A percentile compares a stretch with the other conserved stretches of the same genome.
Conservation (phyloP, 2,888 invertebrate species). For the Galeopsomyia nigrocyanea region DNA sequence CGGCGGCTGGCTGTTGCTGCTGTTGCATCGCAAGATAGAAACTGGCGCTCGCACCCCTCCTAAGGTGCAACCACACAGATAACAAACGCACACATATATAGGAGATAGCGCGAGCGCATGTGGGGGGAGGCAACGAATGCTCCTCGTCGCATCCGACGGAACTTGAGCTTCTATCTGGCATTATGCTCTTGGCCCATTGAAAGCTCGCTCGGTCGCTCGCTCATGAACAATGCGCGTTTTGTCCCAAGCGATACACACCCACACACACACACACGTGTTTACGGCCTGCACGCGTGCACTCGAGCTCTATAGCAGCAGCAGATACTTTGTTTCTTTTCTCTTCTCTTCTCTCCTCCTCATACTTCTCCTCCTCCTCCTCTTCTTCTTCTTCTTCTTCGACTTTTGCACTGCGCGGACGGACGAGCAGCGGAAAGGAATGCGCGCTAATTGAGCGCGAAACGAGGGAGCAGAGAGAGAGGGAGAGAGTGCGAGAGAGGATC, state of each 20-base stretch:
- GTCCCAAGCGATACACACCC: slow-evolving; percentile 53
- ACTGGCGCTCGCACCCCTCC: background rate
- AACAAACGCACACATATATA: slow-evolving; percentile 20
- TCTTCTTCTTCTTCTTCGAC: background rate
- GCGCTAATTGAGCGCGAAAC: slow-evolving; percentile 7
- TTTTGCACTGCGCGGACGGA: background rate
- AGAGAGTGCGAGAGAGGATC: slow-evolving; percentile 36
- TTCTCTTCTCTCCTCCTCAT: background rate
- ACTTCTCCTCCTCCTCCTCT: background rate
- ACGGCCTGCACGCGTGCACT: background rate
- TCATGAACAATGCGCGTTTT: slow-evolving; percentile 62
- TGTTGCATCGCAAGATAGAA: slow-evolving; percentile 34
- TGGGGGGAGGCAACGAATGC: no score
- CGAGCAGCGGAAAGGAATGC: background rate
- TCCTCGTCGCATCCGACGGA: slow-evolving; percentile 50
- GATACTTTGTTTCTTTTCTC: no score
- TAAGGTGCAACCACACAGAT: slow-evolving; percentile 30
- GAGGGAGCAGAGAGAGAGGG: background rate
- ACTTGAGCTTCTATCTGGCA: slow-evolving; percentile 55
- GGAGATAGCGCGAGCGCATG: background rate
- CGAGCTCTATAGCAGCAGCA: no score
- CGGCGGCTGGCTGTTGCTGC: no score
- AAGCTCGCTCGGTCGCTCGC: slow-evolving; percentile 42
- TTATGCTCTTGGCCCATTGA: slow-evolving; percentile 62
- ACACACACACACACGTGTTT: slow-evolving; percentile 39